A percentile compares a stretch with the other conserved stretches of the same genome.
Conservation (phyloP, 2,797 vertebrate genomes). For the Simalia tracyae region DNA sequence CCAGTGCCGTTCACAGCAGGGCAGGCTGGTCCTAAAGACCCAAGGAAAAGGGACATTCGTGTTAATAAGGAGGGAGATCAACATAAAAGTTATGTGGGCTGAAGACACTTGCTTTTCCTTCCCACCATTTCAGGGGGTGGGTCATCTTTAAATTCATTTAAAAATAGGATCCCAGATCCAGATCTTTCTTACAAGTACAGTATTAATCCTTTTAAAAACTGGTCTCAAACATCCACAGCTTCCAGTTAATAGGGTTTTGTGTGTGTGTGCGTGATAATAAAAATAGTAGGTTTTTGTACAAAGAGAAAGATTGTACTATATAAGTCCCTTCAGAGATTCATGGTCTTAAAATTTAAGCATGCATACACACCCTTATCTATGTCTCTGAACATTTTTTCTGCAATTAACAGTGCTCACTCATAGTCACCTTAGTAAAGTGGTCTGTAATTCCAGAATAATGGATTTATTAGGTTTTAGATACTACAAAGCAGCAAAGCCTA, state of each 20-base stretch:
- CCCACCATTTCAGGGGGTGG: background rate
- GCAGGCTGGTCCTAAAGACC: background rate
- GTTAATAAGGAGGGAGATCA: background rate
- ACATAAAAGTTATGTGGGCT: background rate
- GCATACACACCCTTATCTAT: too few species aligned
- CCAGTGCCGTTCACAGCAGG: fast-evolving
- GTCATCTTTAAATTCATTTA: background rate
- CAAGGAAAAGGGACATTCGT: background rate
- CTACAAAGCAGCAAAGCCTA: background rate
- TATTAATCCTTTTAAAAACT: background rate
- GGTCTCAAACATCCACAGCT: background rate
- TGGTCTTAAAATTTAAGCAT: background rate
- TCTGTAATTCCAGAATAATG: background rate
- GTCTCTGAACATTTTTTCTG: background rate
- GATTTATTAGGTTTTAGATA: background rate
- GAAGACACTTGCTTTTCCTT: background rate
- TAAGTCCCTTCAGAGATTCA: background rate
- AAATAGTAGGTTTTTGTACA: background rate
- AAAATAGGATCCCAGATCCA: background rate
- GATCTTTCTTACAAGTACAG: background rate
- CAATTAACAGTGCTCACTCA: background rate
- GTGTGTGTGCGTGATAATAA: background rate
- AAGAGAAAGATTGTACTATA: background rate
- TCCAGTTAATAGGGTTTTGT: background rate
- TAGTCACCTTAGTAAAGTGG: background rate